Evolutionary conservation across 2,113 vertebrate genomes (phyloP).

Genomic region (Cercopithecus mona): DNA sequence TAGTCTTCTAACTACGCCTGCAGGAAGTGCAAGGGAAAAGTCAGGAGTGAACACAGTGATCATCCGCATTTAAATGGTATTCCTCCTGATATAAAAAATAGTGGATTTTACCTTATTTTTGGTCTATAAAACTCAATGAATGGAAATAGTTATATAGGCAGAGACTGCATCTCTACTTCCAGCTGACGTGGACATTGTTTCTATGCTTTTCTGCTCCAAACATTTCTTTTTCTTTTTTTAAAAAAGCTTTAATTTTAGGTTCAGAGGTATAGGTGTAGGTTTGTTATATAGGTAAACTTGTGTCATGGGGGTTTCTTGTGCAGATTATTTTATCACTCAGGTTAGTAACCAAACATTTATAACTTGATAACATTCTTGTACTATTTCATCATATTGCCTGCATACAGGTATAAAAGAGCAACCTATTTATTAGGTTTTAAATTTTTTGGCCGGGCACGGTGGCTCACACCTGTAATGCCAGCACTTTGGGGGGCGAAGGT

Average conservation of each 20-base stretch:
- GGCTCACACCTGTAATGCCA: too few species aligned
- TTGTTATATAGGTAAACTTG: too few species aligned
- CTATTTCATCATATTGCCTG: neutral
- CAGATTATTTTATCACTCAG: too few species aligned
- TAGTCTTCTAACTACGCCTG: neutral
- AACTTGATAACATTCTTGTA: neutral
- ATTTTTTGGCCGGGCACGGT: neutral
- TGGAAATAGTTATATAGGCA: neutral
- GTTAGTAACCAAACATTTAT: too few species aligned
- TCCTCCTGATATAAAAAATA: neutral
- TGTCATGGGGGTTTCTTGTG: too few species aligned
- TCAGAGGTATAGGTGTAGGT: too few species aligned
- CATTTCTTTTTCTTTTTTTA: neutral
- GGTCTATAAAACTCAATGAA: neutral
- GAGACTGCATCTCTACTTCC: neutral
- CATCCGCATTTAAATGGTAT: neutral
- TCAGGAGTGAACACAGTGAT: neutral
- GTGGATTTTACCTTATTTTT: neutral
- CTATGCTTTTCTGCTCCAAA: neutral
- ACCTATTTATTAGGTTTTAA: neutral
- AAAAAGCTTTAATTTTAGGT: too few species aligned
- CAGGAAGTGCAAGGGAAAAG: neutral
- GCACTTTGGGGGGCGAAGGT: too few species aligned
- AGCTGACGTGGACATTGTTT: neutral
- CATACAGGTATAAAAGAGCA: neutral